These are phyloP conservation scores for Idaea dimidiata DNA, from an alignment of 2,888 invertebrate species.

Conservation along the genomic window DNA sequence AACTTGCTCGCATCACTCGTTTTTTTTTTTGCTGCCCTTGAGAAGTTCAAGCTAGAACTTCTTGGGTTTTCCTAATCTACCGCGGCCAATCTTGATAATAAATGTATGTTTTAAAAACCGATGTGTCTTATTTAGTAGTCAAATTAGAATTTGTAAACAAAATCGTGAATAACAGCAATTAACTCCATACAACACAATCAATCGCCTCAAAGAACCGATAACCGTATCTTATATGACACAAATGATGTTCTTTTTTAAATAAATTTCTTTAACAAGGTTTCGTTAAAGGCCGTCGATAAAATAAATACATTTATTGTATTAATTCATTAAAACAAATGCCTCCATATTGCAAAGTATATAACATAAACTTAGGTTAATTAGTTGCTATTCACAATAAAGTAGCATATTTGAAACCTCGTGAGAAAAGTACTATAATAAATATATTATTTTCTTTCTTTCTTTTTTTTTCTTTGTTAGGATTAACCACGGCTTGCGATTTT, in stretches of 20 bases:
- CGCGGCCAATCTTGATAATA: background rate
- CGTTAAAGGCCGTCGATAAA: slow-evolving; percentile 22
- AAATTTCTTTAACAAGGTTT: slow-evolving; percentile 22
- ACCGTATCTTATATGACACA: background rate
- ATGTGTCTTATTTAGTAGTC: background rate
- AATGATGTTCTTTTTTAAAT: slow-evolving; percentile 19
- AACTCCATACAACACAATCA: background rate
- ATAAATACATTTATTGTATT: slow-evolving; percentile 5
- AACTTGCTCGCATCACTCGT: background rate
- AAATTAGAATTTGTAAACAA: background rate
- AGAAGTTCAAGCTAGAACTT: background rate
- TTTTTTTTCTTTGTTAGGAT: no score
- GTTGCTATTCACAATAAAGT: slow-evolving; percentile 36
- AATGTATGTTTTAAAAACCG: background rate
- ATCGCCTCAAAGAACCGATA: background rate
- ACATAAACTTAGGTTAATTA: slow-evolving; percentile 57
- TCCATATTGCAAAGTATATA: slow-evolving; percentile 35
- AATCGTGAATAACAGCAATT: background rate
- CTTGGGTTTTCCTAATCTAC: no score
- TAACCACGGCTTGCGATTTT: no score
- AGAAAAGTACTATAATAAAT: no score
- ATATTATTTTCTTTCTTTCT: no score
- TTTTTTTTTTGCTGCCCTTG: no score
- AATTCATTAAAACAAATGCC: slow-evolving; percentile 22
- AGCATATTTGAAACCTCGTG: no score